phyloP scores from a whole-genome alignment of 1,140 invertebrate genomes.

The Calliopsis andreniformis region DNA sequence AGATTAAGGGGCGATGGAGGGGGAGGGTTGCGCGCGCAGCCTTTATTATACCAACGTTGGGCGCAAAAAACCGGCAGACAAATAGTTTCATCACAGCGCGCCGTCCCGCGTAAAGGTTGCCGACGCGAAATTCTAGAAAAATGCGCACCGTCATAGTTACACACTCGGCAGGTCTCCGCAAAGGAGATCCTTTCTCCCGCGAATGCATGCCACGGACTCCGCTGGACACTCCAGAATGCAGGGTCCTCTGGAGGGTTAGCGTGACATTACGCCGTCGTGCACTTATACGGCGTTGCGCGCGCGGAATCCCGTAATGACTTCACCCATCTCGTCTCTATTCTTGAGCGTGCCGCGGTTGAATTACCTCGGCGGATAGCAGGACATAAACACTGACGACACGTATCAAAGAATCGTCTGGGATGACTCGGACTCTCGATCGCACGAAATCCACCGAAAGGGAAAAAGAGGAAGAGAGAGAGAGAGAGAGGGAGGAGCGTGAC shows the following conservation, averaged over 20 bases:
- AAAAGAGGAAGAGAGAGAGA: no score
- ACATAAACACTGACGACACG: slow-evolving; percentile 34
- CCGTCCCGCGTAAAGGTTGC: no score
- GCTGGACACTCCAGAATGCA: slow-evolving; percentile 62
- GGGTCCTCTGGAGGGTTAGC: slow-evolving; percentile 44
- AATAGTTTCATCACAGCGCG: no score
- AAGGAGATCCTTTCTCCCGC: slow-evolving; percentile 33
- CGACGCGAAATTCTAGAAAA: not conserved
- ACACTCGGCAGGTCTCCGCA: not conserved
- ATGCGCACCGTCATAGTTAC: not conserved
- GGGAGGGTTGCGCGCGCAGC: no score
- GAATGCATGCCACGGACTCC: slow-evolving; percentile 46
- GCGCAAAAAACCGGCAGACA: no score
- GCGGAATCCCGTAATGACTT: slow-evolving; percentile 67
- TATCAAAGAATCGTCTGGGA: not conserved
- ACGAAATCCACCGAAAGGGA: no score
- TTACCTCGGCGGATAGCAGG: slow-evolving; percentile 12
- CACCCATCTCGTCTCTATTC: slow-evolving; percentile 62
- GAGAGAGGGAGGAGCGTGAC: no score
- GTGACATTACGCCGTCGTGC: slow-evolving; percentile 52
- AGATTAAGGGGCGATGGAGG: no score
- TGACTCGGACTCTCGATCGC: no score
- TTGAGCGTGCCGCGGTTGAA: slow-evolving; percentile 39
- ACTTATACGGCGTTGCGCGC: slow-evolving; percentile 41
- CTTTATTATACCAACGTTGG: no score